Evolutionary conservation across 2,888 invertebrate genomes (phyloP).

Genomic region (Stenichneumon culpator): DNA sequence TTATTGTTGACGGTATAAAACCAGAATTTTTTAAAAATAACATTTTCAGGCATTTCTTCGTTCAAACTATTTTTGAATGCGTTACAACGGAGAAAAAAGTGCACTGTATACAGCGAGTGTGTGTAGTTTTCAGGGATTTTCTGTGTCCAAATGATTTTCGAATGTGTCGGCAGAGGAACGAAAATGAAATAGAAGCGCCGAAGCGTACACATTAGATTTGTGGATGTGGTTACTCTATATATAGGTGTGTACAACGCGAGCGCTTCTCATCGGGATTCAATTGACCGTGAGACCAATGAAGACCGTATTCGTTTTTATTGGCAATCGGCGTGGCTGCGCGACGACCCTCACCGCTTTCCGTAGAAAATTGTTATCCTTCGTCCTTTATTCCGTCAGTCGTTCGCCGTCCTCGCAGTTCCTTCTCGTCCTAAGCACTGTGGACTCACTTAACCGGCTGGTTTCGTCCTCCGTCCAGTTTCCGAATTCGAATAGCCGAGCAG

Average conservation of each 20-base stretch:
- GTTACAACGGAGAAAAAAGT: not conserved
- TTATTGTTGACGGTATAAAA: too few relatives aligned
- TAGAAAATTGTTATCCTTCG: conserved; percentile 56
- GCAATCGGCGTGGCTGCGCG: conserved; percentile 22
- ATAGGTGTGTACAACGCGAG: not conserved
- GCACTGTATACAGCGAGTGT: too few relatives aligned
- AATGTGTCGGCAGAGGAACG: not conserved
- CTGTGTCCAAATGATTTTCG: not conserved
- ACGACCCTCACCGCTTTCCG: conserved; percentile 3
- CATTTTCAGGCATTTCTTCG: not conserved
- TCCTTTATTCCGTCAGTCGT: not conserved
- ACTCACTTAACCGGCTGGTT: conserved; percentile 29
- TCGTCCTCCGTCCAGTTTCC: not conserved
- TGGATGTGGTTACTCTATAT: not conserved
- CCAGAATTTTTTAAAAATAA: not conserved
- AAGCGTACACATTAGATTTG: conserved; percentile 1
- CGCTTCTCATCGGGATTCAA: conserved; percentile 66
- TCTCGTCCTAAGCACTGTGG: conserved; percentile 9
- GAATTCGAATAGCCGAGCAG: conserved; percentile 35
- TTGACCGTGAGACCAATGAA: conserved; percentile 66
- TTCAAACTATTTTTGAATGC: not conserved
- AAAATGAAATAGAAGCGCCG: not conserved
- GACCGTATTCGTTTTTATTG: conserved; percentile 60
- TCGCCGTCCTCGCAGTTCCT: not conserved
- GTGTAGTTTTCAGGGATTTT: not conserved